These are phyloP conservation scores for Pyralis farinalis DNA, from an alignment of 2,888 invertebrate species.

Conservation along the genomic window DNA sequence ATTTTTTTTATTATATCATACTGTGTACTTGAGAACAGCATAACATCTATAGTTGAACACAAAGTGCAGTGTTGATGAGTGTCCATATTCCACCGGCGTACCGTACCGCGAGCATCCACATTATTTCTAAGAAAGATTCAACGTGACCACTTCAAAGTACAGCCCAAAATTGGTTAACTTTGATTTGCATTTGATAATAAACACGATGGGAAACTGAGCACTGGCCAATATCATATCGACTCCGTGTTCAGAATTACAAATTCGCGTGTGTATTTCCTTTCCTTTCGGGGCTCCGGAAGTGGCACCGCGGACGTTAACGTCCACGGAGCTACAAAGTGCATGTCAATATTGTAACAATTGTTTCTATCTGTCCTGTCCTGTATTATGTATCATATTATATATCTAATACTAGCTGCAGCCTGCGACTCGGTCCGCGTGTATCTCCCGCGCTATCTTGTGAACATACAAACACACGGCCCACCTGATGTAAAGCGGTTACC, in stretches of 20 bases:
- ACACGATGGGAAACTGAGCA: slow-evolving; percentile 47
- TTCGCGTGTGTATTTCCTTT: slow-evolving; percentile 66
- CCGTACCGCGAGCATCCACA: background rate
- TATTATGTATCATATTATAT: no score
- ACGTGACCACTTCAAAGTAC: slow-evolving; percentile 12
- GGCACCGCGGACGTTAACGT: slow-evolving; percentile 48
- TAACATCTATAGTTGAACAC: no score
- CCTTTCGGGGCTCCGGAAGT: slow-evolving; percentile 73
- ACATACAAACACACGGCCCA: no score
- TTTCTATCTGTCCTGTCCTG: slow-evolving; percentile 11
- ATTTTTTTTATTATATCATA: no score
- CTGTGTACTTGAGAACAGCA: no score
- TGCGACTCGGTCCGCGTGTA: no score
- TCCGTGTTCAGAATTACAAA: slow-evolving; percentile 59
- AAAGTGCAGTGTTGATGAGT: background rate
- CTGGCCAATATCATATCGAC: slow-evolving; percentile 46
- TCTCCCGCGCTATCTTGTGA: no score
- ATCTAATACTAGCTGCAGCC: no score
- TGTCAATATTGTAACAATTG: slow-evolving; percentile 54
- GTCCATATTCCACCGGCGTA: background rate
- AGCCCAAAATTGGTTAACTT: slow-evolving; percentile 18
- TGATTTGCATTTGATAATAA: slow-evolving; percentile 42
- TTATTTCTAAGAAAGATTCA: slow-evolving; percentile 16
- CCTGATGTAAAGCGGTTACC: no score
- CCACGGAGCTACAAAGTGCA: slow-evolving; percentile 38